Percentiles rank a stretch among this genome's conserved stretches.
These are phyloP conservation scores for Ruditapes philippinarum DNA, from an alignment of 1,140 invertebrate species.

Conservation along the genomic window DNA sequence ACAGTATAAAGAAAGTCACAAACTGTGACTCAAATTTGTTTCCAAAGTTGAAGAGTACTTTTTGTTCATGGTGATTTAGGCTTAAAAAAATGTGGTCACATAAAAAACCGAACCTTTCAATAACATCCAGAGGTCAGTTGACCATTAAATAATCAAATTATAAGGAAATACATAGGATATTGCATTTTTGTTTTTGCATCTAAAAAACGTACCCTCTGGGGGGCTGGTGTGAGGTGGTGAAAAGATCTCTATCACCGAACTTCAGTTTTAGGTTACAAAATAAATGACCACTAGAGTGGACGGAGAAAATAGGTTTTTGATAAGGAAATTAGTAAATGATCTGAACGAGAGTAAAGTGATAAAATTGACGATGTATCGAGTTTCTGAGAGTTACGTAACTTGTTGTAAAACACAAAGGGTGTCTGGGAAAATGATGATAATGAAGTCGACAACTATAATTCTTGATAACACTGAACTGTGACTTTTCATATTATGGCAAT, in stretches of 20 bases:
- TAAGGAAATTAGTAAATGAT: conserved; percentile 43
- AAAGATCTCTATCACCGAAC: not conserved
- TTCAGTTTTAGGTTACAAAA: conserved; percentile 53
- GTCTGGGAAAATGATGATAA: conserved; percentile 10
- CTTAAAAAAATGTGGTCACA: conserved; percentile 26
- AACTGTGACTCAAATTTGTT: not conserved
- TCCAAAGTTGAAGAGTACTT: not conserved
- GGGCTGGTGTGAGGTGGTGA: not conserved
- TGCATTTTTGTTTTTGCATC: conserved; percentile 51
- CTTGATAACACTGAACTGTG: not conserved
- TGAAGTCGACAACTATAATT: conserved; percentile 25
- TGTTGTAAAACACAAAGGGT: conserved; percentile 32
- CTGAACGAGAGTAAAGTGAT: not conserved
- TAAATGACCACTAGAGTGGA: conserved; percentile 45
- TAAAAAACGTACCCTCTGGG: not conserved
- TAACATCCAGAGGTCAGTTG: not conserved
- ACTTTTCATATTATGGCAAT: too few species aligned
- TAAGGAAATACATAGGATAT: conserved; percentile 50
- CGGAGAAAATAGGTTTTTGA: conserved; percentile 24
- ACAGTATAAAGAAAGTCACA: too few species aligned
- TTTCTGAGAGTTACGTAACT: conserved; percentile 36
- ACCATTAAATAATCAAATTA: conserved; percentile 43
- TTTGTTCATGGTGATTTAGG: not conserved
- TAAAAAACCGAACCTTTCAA: conserved; percentile 31
- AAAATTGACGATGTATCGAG: conserved; percentile 23